Percentiles rank a stretch among this genome's conserved stretches.
phyloP scores from a whole-genome alignment of 2,113 vertebrate species.

The Donacobius atricapilla region DNA sequence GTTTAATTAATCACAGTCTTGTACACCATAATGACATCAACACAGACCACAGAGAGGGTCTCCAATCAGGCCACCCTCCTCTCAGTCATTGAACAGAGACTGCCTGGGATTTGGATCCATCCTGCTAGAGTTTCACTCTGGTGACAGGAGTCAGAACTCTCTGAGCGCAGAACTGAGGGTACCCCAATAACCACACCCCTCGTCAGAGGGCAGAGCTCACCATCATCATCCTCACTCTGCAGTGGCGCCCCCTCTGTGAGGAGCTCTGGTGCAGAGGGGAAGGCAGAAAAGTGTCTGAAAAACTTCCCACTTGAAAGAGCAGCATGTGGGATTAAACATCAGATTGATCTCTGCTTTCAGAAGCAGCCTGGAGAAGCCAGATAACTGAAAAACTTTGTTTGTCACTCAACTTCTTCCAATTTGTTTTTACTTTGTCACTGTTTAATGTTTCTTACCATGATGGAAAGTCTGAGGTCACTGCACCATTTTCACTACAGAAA shows the following conservation, averaged over 20 bases:
- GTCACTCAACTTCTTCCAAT: background rate
- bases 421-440: background rate
- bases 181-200: too few species aligned
- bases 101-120: background rate
- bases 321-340: background rate
- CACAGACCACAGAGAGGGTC: background rate
- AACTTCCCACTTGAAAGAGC: background rate
- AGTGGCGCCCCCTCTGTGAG: background rate
- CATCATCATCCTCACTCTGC: background rate
- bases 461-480: background rate
- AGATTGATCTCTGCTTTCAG: background rate
- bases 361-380: background rate
- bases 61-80: background rate
- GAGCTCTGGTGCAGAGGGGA: background rate
- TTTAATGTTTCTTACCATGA: background rate
- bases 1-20: background rate
- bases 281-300: background rate
- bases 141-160: background rate
- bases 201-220: background rate
- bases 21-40: rapidly evolving
- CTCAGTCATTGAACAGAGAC: background rate
- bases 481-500: background rate
- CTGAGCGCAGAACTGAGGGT: background rate
- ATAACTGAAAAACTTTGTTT: background rate
- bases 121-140: background rate